These are phyloP conservation scores for Sigmodon hispidus DNA, from an alignment of 2,113 vertebrate genomes.

Conservation along the genomic window DNA sequence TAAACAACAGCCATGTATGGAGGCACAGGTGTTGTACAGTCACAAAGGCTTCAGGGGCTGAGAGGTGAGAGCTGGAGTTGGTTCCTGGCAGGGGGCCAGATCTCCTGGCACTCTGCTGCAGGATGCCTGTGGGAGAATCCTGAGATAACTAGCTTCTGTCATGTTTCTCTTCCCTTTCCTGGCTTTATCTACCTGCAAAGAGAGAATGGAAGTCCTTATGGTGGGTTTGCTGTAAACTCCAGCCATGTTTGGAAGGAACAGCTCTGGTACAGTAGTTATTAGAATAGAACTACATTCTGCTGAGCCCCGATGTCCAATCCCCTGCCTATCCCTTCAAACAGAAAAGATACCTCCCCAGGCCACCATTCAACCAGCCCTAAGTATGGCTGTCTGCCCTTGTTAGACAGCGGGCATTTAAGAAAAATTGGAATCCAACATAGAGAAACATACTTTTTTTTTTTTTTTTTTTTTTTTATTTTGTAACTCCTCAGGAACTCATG, in stretches of 20 bases:
- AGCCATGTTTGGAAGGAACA: slow-evolving; percentile 2
- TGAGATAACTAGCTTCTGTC: not conserved
- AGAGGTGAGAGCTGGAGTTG: not conserved
- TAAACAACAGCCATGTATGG: not conserved
- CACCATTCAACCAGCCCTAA: slow-evolving; percentile 63
- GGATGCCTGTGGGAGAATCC: slow-evolving; percentile 13
- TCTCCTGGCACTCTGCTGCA: not conserved
- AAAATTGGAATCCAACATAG: slow-evolving; percentile 69
- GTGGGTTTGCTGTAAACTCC: not conserved
- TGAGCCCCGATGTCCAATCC: slow-evolving; percentile 47
- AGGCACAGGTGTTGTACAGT: not conserved
- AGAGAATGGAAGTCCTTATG: not conserved
- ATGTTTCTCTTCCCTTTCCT: not conserved
- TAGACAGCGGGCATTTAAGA: slow-evolving; percentile 74
- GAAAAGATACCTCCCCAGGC: slow-evolving; percentile 62
- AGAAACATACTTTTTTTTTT: slow-evolving; percentile 57
- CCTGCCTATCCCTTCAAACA: slow-evolving; percentile 64
- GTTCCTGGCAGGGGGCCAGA: not conserved
- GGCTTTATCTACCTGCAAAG: not conserved
- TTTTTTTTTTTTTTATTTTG: slow-evolving; percentile 52
- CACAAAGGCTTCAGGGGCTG: not conserved
- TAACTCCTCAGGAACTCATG: slow-evolving; percentile 54
- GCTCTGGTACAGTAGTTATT: not conserved
- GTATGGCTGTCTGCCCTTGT: slow-evolving; percentile 67
- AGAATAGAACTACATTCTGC: slow-evolving; percentile 41